Conservation (phyloP, 2,797 vertebrate species). For the Leptodactylus fallax region DNA sequence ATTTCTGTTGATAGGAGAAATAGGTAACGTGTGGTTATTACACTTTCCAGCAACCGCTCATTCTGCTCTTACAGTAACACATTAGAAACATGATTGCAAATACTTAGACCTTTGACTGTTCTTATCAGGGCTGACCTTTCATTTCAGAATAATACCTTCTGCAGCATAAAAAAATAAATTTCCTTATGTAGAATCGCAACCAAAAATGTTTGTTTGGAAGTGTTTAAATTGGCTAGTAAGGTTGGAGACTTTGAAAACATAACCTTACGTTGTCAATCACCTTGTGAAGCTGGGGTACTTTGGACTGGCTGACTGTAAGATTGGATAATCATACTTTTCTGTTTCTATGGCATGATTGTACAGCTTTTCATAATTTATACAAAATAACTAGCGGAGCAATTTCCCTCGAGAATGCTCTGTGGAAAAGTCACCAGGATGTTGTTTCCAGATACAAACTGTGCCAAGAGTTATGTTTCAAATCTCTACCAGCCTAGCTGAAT, state of each 20-base stretch:
- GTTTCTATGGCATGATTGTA: conserved; percentile 10
- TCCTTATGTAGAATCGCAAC: conserved; percentile 32
- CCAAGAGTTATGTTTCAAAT: background rate
- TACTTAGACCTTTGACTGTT: conserved; percentile 51
- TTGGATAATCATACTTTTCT: conserved; percentile 33
- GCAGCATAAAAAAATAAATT: background rate
- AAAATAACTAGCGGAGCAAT: background rate
- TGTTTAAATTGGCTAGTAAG: conserved; percentile 30
- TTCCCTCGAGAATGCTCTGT: background rate
- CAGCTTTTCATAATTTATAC: conserved; percentile 18
- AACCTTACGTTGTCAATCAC: conserved; percentile 32
- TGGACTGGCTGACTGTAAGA: conserved; percentile 11
- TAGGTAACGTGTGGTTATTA: background rate
- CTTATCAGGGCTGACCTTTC: conserved; percentile 43
- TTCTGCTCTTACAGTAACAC: conserved; percentile 46
- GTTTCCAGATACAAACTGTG: background rate
- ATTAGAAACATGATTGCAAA: conserved; percentile 46
- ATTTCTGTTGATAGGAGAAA: conserved; percentile 17
- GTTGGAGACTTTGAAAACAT: conserved; percentile 23
- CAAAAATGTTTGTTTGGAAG: conserved; percentile 14
- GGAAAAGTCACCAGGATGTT: background rate
- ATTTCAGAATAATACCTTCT: conserved; percentile 38
- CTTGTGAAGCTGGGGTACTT: background rate
- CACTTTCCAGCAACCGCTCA: conserved; percentile 27
- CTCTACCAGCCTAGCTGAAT: background rate